Base-by-base conservation (phyloP, 2,888 invertebrate genomes). In the Eumacrocentrus americanus region DNA sequence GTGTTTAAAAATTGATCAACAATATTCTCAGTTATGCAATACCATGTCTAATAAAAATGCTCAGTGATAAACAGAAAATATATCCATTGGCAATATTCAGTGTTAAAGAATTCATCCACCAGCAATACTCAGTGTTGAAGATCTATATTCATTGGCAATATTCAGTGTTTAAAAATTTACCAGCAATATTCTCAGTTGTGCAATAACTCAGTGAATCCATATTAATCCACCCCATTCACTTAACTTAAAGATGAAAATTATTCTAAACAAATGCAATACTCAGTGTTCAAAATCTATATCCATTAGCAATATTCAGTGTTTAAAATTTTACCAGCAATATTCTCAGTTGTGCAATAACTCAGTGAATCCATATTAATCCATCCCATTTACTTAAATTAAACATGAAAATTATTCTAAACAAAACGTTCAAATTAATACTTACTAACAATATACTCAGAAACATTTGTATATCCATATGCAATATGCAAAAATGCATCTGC, bases 281-380 rank as follows among this genome's bases (percentile, higher is more conserved):
- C 34, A 34, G 53, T 47, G 0, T 18, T 12, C 11, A 2, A 22
- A 16, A 34, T 25, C 16, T 34, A 52, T 46, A 46, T 25, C 12
- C 23, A 46, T 14, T n/a, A 7, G 46, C 29, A 54, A 54, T 52
- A 62, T 40, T 38, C 40, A 51, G 50, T 44, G 2, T 2, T 59
- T 1, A 44, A 42, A 51, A 34, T 37, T 37, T 37, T 1, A 12
- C n/a, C 11, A 38, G 2, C 2, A 12, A 35, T 18, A 34, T 16
- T 11, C n/a, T n/a, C n/a, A n/a, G n/a, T n/a, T n/a, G n/a, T n/a
- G n/a, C n/a, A n/a, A n/a, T n/a, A n/a, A n/a, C n/a, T n/a, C n/a
- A n/a, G n/a, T n/a, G n/a, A n/a, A n/a, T n/a, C n/a, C n/a, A n/a
- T n/a, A n/a, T n/a, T n/a, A n/a, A n/a, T n/a, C n/a, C n/a, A n/a